Conservation (phyloP, 2,113 vertebrate genomes). For the Porphyrio hochstetteri region DNA sequence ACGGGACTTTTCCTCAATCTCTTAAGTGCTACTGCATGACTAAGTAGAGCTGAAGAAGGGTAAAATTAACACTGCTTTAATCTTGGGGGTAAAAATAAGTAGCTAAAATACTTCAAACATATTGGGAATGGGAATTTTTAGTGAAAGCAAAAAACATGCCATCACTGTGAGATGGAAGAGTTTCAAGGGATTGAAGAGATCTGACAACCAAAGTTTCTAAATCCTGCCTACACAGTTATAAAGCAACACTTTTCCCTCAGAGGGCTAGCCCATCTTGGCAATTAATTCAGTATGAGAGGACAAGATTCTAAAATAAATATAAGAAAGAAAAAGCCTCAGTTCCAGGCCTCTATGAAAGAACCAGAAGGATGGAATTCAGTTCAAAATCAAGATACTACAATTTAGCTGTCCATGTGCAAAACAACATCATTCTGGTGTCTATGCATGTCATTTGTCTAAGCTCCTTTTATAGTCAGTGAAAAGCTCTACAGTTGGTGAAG, state of each 20-base stretch:
- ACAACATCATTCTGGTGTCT: not conserved
- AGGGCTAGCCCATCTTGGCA: not conserved
- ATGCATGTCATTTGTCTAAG: accelerated
- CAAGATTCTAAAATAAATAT: not conserved
- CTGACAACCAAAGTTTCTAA: not conserved
- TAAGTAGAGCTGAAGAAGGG: not conserved
- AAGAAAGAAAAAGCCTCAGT: not conserved
- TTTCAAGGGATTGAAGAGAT: not conserved
- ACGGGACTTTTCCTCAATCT: not conserved
- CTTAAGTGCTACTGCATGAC: not conserved
- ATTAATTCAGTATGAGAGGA: not conserved
- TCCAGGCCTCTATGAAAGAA: not conserved
- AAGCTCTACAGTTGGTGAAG: not conserved
- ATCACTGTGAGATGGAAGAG: not conserved
- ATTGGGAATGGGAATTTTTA: not conserved
- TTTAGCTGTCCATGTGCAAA: not conserved
- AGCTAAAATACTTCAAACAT: not conserved
- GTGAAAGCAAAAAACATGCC: not conserved
- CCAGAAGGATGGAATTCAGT: not conserved
- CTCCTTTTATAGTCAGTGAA: not conserved
- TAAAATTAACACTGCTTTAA: not conserved
- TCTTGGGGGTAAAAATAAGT: not conserved
- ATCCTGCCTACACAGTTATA: not conserved
- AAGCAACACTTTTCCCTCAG: not conserved
- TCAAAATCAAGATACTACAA: not conserved